phyloP scores from a whole-genome alignment of 2,888 invertebrate species.

The Pelosia muscerda region DNA sequence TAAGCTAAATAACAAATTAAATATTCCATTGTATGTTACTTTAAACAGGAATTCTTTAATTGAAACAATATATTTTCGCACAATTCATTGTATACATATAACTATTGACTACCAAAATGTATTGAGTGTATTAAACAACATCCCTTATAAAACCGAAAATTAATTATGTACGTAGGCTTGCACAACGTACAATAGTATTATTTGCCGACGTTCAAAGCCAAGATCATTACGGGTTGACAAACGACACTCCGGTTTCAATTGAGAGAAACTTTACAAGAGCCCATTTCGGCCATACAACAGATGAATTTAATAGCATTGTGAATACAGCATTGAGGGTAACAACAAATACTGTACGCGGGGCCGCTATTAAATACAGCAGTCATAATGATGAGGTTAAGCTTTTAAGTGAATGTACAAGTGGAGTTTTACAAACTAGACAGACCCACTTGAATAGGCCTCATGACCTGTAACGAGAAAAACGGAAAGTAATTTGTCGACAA shows the following conservation, averaged over 20 bases:
- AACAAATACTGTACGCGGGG: constrained; percentile 33
- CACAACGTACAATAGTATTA: constrained; percentile 40
- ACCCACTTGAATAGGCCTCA: constrained; percentile 29
- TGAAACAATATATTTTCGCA: constrained; percentile 24
- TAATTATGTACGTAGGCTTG: constrained; percentile 41
- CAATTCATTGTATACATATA: constrained; percentile 28
- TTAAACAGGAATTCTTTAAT: constrained; percentile 17
- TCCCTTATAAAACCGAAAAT: constrained; percentile 48
- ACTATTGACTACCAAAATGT: constrained; percentile 32
- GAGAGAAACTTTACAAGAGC: constrained; percentile 59
- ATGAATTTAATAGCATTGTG: constrained; percentile 62
- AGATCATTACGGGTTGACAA: constrained; percentile 61
- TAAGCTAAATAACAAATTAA: constrained; percentile 13
- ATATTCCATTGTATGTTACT: constrained; percentile 16
- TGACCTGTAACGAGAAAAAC: constrained; percentile 37
- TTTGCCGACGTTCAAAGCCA: constrained; percentile 51
- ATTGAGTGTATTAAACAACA: constrained; percentile 30
- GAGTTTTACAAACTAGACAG: constrained; percentile 39
- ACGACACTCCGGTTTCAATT: constrained; percentile 58
- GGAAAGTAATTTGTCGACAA: constrained; percentile 44
- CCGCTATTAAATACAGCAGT: constrained; percentile 35
- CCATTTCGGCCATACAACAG: constrained; percentile 56
- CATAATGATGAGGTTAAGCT: constrained; percentile 26
- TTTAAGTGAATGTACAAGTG: constrained; percentile 27
- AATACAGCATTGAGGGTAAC: constrained; percentile 55